Percentiles rank a stretch among this genome's conserved stretches.
phyloP scores from a whole-genome alignment of 2,888 invertebrate species.

The Caradrina kadenii region DNA sequence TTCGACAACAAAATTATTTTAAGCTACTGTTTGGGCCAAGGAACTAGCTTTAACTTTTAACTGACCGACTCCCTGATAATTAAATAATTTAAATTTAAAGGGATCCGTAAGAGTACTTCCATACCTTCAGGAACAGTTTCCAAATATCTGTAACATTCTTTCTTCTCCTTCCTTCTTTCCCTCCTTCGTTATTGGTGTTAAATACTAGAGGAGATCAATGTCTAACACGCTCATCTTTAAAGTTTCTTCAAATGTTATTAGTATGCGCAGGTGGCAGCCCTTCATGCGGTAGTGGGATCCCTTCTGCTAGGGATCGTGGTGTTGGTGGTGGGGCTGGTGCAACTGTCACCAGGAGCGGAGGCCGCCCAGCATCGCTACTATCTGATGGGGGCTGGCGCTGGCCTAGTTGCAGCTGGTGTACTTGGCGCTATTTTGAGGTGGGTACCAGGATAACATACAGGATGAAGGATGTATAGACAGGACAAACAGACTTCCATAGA shows the following conservation, averaged over 20 bases:
- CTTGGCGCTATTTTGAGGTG: slow-evolving; percentile 92
- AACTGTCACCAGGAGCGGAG: slow-evolving; percentile 94
- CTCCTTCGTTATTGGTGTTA: slow-evolving; percentile 52
- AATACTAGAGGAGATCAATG: slow-evolving; percentile 56
- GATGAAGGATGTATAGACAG: background rate
- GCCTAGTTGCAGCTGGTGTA: slow-evolving; percentile 91
- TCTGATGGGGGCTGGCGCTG: slow-evolving; percentile 92
- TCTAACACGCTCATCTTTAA: slow-evolving; percentile 53
- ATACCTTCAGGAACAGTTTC: slow-evolving; percentile 36
- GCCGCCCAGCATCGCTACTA: slow-evolving; percentile 94
- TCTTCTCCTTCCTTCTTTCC: slow-evolving; percentile 52
- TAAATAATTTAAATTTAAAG: too few relatives aligned
- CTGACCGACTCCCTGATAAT: too few relatives aligned
- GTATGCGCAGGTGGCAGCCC: slow-evolving; percentile 91
- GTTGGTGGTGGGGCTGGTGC: slow-evolving; percentile 94
- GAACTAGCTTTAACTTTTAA: too few relatives aligned
- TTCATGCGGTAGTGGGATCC: slow-evolving; percentile 94
- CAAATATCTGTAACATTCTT: slow-evolving; percentile 36
- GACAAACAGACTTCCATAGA: too few relatives aligned
- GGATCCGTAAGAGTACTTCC: slow-evolving; percentile 42
- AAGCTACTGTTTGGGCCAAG: too few relatives aligned
- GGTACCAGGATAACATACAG: slow-evolving; percentile 43
- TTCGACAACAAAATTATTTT: too few relatives aligned
- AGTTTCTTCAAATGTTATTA: slow-evolving; percentile 56
- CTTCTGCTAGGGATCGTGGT: slow-evolving; percentile 93